Evolutionary conservation across 2,888 invertebrate species (phyloP).

Genomic region (Metacarcinus magister): DNA sequence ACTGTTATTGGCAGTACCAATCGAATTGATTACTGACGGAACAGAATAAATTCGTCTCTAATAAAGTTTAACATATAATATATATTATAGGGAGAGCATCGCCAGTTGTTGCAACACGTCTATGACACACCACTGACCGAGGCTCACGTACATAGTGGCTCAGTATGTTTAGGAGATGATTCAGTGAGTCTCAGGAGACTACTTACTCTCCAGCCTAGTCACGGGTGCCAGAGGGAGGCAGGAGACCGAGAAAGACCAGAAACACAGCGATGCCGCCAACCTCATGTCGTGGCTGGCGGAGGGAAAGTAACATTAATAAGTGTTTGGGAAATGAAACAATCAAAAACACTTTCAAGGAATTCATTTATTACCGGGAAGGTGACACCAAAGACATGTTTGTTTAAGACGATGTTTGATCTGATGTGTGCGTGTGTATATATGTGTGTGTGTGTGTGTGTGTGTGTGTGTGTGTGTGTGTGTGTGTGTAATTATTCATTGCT

Average conservation of each 20-base stretch:
- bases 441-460: too few species aligned
- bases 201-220: not conserved
- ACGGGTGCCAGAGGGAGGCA: not conserved
- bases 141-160: not conserved
- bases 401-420: too few species aligned
- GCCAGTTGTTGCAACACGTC: too few species aligned
- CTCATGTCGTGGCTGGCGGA: not conserved
- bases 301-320: not conserved
- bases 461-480: too few species aligned
- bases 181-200: not conserved
- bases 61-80: not conserved
- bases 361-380: not conserved
- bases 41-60: not conserved
- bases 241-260: not conserved
- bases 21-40: not conserved
- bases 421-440: too few species aligned
- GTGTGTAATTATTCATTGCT: too few species aligned
- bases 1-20: not conserved
- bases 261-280: not conserved
- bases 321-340: not conserved
- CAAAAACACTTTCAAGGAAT: not conserved
- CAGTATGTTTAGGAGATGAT: not conserved
- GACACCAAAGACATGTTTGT: not conserved
- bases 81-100: not conserved
- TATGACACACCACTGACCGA: too few species aligned